phyloP scores from a whole-genome alignment of 1,140 invertebrate species.

The Scylla paramamosain region DNA sequence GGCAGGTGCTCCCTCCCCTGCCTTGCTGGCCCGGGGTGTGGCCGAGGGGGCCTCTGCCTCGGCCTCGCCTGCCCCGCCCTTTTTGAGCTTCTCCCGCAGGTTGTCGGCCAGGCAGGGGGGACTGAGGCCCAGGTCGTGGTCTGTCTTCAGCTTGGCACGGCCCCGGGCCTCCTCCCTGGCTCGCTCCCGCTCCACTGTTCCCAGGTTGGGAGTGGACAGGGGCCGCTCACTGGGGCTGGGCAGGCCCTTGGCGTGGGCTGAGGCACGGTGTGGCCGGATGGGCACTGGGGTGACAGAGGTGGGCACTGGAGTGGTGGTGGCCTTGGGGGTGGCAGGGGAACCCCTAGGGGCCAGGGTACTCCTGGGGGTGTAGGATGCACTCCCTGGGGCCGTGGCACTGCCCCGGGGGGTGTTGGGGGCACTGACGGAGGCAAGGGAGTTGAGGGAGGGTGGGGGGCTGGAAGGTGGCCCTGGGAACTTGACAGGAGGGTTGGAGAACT shows the following conservation, averaged over 20 bases:
- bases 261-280: background rate
- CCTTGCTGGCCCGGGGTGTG: background rate
- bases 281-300: background rate
- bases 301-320: background rate
- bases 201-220: slow-evolving; percentile 78
- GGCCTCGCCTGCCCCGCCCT: slow-evolving; percentile 44
- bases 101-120: slow-evolving; percentile 85
- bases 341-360: background rate
- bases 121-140: slow-evolving; percentile 87
- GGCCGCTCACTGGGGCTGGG: slow-evolving; percentile 61
- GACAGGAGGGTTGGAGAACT: slow-evolving; percentile 72
- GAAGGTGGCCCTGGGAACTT: background rate
- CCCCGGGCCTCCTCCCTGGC: slow-evolving; percentile 85
- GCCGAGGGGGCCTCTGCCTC: background rate
- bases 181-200: slow-evolving; percentile 83
- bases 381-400: background rate
- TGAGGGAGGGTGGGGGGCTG: background rate
- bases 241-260: background rate
- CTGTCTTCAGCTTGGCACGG: slow-evolving; percentile 86
- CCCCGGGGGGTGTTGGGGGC: background rate
- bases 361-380: background rate
- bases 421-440: background rate
- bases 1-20: background rate
- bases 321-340: background rate
- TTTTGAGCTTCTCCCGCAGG: slow-evolving; percentile 65